phyloP scores from a whole-genome alignment of 2,797 vertebrate genomes.

The Podarcis siculus region DNA sequence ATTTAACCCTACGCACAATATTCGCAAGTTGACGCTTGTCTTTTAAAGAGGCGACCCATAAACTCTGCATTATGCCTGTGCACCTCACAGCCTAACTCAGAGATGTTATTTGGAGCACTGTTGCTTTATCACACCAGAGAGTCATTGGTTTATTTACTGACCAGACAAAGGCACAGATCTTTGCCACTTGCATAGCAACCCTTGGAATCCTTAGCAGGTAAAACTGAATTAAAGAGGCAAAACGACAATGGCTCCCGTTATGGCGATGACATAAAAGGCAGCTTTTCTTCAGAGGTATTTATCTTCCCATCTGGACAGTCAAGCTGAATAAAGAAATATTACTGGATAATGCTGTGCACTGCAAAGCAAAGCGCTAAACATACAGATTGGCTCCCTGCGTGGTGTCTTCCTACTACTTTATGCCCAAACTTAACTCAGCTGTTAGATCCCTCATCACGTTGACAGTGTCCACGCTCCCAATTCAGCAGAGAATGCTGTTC shows the following conservation, averaged over 20 bases:
- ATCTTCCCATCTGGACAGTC: not conserved
- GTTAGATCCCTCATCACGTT: not conserved
- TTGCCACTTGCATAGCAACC: not conserved
- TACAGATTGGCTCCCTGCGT: not conserved
- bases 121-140: not conserved
- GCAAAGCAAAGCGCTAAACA: not conserved
- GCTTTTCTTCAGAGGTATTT: not conserved
- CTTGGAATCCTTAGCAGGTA: not conserved
- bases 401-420: not conserved
- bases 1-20: too few relatives aligned
- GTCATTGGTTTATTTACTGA: not conserved
- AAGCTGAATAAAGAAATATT: not conserved
- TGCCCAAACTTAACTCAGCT: not conserved
- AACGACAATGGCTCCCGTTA: not conserved
- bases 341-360: not conserved
- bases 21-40: too few relatives aligned
- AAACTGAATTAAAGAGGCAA: not conserved
- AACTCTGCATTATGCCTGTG: not conserved
- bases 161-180: not conserved
- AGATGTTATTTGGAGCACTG: not conserved
- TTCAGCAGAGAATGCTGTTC: not conserved
- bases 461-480: not conserved
- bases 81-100: not conserved
- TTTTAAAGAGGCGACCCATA: too few relatives aligned
- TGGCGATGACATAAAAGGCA: not conserved